Percentiles rank a stretch among this genome's conserved stretches.
These are phyloP conservation scores for Pandemis corylana DNA, from an alignment of 2,888 invertebrate genomes.

Conservation along the genomic window DNA sequence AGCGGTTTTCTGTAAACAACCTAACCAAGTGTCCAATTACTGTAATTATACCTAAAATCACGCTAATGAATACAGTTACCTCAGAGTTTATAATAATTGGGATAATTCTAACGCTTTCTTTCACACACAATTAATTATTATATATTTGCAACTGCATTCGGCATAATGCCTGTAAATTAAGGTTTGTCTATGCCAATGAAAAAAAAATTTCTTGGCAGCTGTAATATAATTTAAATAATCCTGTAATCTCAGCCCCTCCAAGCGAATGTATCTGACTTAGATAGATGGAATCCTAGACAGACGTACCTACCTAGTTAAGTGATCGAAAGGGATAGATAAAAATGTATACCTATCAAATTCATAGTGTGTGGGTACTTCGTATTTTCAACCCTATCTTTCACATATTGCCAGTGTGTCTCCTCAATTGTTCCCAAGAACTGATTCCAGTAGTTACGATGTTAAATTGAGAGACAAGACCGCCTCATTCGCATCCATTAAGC, in stretches of 20 bases:
- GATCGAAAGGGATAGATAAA: no score
- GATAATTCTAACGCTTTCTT: not conserved
- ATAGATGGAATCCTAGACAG: no score
- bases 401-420: no score
- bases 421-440: not conserved
- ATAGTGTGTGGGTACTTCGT: no score
- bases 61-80: not conserved
- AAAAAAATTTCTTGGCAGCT: no score
- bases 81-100: not conserved
- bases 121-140: not conserved
- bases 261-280: no score
- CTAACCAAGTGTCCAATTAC: not conserved
- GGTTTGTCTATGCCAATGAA: not conserved
- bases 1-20: slow-evolving; percentile 1
- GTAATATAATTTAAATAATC: no score
- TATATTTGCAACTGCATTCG: not conserved
- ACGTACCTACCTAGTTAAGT: no score
- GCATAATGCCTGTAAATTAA: not conserved
- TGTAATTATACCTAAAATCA: not conserved
- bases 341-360: no score
- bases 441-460: slow-evolving; percentile 22
- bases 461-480: slow-evolving; percentile 38
- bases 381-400: no score
- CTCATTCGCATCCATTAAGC: slow-evolving; percentile 40
- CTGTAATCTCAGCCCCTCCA: no score